Conservation (phyloP, 2,888 invertebrate species). For the Heliconius cydno region DNA sequence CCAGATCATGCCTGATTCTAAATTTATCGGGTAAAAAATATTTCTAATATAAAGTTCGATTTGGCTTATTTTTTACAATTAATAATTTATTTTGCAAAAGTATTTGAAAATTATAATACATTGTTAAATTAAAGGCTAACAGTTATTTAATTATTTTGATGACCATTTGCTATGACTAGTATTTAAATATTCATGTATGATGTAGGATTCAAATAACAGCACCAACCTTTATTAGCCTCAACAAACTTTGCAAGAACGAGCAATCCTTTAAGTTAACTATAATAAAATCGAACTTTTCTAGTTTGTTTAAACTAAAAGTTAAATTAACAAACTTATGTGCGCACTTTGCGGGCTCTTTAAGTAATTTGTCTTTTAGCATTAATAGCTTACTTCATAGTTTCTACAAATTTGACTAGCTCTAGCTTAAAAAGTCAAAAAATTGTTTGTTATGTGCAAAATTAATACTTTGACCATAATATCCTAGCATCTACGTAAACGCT, state of each 20-base stretch:
- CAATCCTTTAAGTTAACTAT: conserved; percentile 19
- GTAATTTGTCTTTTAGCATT: conserved; percentile 4
- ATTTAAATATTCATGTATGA: not conserved
- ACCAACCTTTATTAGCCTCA: conserved; percentile 11
- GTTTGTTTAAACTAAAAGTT: conserved; percentile 21
- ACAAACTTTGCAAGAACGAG: conserved; percentile 17
- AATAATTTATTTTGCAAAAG: not conserved
- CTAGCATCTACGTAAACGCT: conserved; percentile 39
- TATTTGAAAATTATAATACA: not conserved
- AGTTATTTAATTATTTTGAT: not conserved
- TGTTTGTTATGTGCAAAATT: conserved; percentile 16
- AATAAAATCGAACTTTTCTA: conserved; percentile 25
- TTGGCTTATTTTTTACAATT: not conserved
- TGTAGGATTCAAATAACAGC: not conserved
- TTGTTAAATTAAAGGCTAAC: not conserved
- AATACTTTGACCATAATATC: conserved; percentile 35
- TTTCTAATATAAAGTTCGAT: not conserved
- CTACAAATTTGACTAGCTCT: not conserved
- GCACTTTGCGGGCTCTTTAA: conserved; percentile 15
- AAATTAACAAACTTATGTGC: conserved; percentile 21
- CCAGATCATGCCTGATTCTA: not conserved
- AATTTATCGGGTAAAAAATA: not conserved
- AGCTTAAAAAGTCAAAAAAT: conserved; percentile 15
- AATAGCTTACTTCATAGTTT: conserved; percentile 8
- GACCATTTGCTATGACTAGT: not conserved